These are phyloP conservation scores for Trigoniulus corallinus DNA, from an alignment of 1,140 invertebrate species.

Conservation along the genomic window DNA sequence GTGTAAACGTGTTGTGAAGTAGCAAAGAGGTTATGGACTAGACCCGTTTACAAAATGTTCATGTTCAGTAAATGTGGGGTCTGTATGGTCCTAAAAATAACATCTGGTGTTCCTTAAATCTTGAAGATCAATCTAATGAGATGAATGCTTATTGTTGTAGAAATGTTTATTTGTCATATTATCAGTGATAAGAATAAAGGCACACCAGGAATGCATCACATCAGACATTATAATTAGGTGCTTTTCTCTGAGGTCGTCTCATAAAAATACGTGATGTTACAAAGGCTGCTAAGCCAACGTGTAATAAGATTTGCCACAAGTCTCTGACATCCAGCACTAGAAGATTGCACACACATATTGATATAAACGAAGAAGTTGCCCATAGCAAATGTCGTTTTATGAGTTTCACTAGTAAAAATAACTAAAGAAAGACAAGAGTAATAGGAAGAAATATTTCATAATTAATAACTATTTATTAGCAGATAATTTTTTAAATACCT, in stretches of 20 bases:
- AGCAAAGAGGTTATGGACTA: too few species aligned
- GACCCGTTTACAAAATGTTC: too few species aligned
- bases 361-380: slow-evolving; percentile 10
- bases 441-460: background rate
- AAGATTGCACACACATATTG: slow-evolving; percentile 15
- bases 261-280: slow-evolving; percentile 13
- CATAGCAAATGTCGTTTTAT: slow-evolving; percentile 8
- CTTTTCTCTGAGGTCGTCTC: background rate
- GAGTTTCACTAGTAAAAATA: slow-evolving; percentile 13
- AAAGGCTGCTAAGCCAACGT: slow-evolving; percentile 10
- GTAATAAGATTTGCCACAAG: slow-evolving; percentile 12
- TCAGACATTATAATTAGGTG: slow-evolving; percentile 2
- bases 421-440: slow-evolving; percentile 7
- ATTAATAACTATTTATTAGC: background rate
- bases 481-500: slow-evolving; percentile 9
- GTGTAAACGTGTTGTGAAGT: too few species aligned
- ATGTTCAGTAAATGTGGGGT: too few species aligned
- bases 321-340: slow-evolving; percentile 14
- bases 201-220: too few species aligned
- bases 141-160: too few species aligned
- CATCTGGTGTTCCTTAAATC: too few species aligned
- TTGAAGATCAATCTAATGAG: too few species aligned
- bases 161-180: too few species aligned
- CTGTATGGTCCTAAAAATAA: too few species aligned
- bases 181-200: too few species aligned